Evolutionary conservation across 2,797 vertebrate species (phyloP), one percentile per base, ranked within the genome.

Genomic region (Lagocephalus sceleratus): DNA sequence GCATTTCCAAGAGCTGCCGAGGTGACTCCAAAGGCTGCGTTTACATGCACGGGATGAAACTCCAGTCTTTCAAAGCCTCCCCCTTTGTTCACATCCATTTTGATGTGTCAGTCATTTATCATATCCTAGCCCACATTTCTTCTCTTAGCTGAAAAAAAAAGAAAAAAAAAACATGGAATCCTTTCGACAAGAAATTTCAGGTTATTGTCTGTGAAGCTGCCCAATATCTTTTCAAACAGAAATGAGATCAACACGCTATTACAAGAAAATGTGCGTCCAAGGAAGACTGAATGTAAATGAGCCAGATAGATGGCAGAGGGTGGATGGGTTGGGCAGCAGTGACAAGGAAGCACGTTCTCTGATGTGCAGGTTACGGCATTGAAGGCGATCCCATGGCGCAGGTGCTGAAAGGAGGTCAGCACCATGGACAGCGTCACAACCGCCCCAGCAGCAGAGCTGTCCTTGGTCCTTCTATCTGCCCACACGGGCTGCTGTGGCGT

Each of bases 381-480:
- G 10, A 35, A 35, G 32, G 11, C 12, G 2, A 35, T 35, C 32
- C 17, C 39, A n/a, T 10, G 2, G 2, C 6, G 41, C 20, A 20
- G n/a, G 8, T 5, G 21, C 17, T 45, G 35, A 47, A 42, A 26
- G 16, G 15, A 19, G 16, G 15, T 2, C 32, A 22, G 54, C 1
- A 7, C 50, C 29, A n/a, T 0, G 12, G 49, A 57, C 53, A 52
- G 20, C 51, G 8, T 0, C 15, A 17, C 21, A 47, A 51, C 60
- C 20, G 21, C 32, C 14, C 46, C 16, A 5, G 11, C 11, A 11
- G 19, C 6, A 39, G 48, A 63, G 47, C 62, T 76, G 52, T 69
- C 69, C 59, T 0, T 39, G 50, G 42, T 26, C 0, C 55, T 67
- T 2, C 14, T 5, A 4, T 17, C 17, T 22, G 17, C 41, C 16